Base-by-base conservation (phyloP, 2,888 invertebrate species). In the Sycophila texana region DNA sequence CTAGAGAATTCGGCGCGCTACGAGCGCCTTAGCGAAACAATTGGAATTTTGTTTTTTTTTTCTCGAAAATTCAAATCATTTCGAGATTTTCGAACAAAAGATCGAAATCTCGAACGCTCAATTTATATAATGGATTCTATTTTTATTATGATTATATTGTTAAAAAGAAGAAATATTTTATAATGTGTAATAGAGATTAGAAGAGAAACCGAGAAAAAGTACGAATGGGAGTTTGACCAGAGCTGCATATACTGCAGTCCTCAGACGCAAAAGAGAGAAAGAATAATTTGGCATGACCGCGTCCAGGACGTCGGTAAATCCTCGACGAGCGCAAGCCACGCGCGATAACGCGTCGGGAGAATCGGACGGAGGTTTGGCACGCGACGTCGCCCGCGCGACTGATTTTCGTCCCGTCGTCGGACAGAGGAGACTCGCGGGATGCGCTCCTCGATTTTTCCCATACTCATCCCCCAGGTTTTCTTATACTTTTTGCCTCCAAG, bases 351-450 rank as follows among this genome's bases (percentile, higher is more conserved):
- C 63, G 57, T 57, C 51, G 66, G 72, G 71, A 63, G 83, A 83
- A 84, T 84, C 82, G 83, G 79, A 77, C 79, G 78, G 72, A 81
- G 83, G 84, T 83, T 86, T 86, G 86, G 85, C 86, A 85, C 84
- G 84, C 83, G 87, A 87, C 86, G 81, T 18, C 80, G 85, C 86
- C 87, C 87, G 87, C 86, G 83, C 85, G 83, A 84, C 87, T 87
- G 87, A 87, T 87, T 87, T 86, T 83, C 84, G 82, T 74, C 83
- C 79, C 18, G 55, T 4, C 4, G n/a, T 55, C 60, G 53, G 26
- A 16, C 26, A 10, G 39, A 12, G 39, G 39, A 39, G 10, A 10
- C 10, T 7, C 39, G 39, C 39, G 39, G 39, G 39, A 39, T 39
- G 10, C 39, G 39, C 39, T 39, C 39, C 39, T 39, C 39, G 39